Evolutionary conservation across 2,888 invertebrate genomes (phyloP).

Genomic region (Alsophila aescularia): DNA sequence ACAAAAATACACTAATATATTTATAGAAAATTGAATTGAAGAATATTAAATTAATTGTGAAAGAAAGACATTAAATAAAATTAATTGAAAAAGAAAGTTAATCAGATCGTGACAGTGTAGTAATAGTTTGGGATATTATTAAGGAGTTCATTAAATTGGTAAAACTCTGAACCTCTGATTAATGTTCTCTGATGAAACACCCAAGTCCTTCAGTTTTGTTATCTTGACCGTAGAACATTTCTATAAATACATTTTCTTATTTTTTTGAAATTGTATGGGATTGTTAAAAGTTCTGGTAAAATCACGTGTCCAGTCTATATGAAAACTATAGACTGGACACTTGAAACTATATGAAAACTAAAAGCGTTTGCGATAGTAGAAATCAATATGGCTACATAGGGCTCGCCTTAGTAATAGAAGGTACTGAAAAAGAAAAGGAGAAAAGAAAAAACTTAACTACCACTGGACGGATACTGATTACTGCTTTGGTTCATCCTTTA

Average conservation of each 20-base stretch:
- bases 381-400: too few species aligned
- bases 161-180: too few species aligned
- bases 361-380: too few species aligned
- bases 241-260: too few species aligned
- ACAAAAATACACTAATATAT: neutral
- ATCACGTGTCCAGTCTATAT: too few species aligned
- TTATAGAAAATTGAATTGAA: neutral
- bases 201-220: neutral
- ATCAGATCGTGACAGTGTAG: constrained; percentile 53
- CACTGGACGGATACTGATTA: constrained; percentile 84
- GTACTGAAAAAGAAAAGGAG: constrained; percentile 36
- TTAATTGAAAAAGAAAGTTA: constrained; percentile 47
- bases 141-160: neutral
- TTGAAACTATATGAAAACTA: too few species aligned
- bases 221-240: too few species aligned
- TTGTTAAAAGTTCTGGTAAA: too few species aligned
- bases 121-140: constrained; percentile 13
- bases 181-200: neutral
- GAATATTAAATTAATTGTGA: neutral
- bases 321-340: too few species aligned
- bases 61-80: constrained; percentile 15
- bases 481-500: constrained; percentile 79
- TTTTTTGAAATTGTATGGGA: too few species aligned
- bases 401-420: neutral
- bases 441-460: constrained; percentile 69